phyloP scores from a whole-genome alignment of 1,140 invertebrate species.

The Neodiprion lecontei region DNA sequence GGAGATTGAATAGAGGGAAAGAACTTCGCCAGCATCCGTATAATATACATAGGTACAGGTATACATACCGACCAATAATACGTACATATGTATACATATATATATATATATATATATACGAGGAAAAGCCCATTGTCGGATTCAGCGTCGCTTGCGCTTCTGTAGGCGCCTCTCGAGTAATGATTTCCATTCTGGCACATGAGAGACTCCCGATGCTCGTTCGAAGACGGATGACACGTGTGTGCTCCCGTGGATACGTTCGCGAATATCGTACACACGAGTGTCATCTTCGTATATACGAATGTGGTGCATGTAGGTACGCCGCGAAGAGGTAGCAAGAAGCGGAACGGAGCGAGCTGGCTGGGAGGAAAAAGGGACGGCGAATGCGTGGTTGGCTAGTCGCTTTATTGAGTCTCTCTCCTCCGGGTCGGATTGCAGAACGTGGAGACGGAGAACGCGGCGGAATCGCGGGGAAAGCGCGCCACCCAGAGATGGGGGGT shows the following conservation, averaged over 20 bases:
- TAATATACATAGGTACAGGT: too few species aligned
- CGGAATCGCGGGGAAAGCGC: conserved; percentile 36
- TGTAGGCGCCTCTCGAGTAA: background rate
- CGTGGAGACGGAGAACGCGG: conserved; percentile 16
- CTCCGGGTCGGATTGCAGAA: conserved; percentile 47
- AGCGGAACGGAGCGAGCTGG: conserved; percentile 10
- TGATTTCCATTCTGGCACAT: background rate
- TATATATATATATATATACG: background rate
- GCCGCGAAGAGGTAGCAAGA: background rate
- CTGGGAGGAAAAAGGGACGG: conserved; percentile 51
- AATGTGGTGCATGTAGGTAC: background rate
- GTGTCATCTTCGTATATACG: background rate
- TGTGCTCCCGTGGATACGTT: background rate
- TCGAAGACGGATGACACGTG: conserved; percentile 1
- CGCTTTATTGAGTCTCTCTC: conserved; percentile 58
- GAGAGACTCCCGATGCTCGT: conserved; percentile 4
- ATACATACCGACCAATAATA: too few species aligned
- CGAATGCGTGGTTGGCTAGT: conserved; percentile 47
- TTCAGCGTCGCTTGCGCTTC: background rate
- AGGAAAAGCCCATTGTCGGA: background rate
- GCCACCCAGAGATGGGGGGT: conserved; percentile 35
- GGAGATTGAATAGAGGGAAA: too few species aligned
- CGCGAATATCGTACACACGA: background rate
- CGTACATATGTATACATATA: too few species aligned
- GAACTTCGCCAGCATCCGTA: too few species aligned